Evolutionary conservation across 2,113 vertebrate genomes (phyloP), one percentile per base, ranked within the genome.

Genomic region (Chaetodon trifascialis): DNA sequence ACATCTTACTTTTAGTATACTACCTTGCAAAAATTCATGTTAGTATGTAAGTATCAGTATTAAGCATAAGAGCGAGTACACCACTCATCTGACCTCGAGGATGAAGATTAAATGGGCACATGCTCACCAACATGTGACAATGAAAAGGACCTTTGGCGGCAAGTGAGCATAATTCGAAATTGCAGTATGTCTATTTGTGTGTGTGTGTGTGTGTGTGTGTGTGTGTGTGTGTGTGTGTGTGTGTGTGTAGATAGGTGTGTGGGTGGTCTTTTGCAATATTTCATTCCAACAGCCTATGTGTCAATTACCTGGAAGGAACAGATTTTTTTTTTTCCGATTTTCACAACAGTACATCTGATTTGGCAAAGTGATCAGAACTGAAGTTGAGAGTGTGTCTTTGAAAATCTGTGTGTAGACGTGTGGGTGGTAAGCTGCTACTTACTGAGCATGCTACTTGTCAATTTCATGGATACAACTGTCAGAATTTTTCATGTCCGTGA

Each of bases 311-410:
- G 10, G 40, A 79, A 51, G 44, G 49, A 72, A 67, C 11, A n/a
- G 17, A 19, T 52, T 44, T 0, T 58, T 44, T 0, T 58, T 76
- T 74, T 34, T 51, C n/a, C n/a, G 30, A 30, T 55, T 89, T 80
- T 80, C 58, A 60, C 25, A 71, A 66, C 40, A 54, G 42, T 65
- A 46, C 19, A 72, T 69, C 36, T 64, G 40, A 56, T 59, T 70
- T 87, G 42, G 54, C 64, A 88, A 79, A 78, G 58, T 75, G 67
- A 76, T 79, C 79, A 30, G 51, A 76, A 36, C 42, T 17, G 21
- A 73, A 70, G 73, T 74, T 72, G 49, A 55, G 60, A 82, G 52
- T 58, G 52, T 40, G 66, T 63, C 74, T 79, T 77, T 86, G 73
- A 76, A 77, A 62, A 72, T 56, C 49, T 38, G 44, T 38, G 36